These are phyloP conservation scores for Drosophila orena DNA, from an alignment of 1,140 invertebrate species.

Conservation along the genomic window DNA sequence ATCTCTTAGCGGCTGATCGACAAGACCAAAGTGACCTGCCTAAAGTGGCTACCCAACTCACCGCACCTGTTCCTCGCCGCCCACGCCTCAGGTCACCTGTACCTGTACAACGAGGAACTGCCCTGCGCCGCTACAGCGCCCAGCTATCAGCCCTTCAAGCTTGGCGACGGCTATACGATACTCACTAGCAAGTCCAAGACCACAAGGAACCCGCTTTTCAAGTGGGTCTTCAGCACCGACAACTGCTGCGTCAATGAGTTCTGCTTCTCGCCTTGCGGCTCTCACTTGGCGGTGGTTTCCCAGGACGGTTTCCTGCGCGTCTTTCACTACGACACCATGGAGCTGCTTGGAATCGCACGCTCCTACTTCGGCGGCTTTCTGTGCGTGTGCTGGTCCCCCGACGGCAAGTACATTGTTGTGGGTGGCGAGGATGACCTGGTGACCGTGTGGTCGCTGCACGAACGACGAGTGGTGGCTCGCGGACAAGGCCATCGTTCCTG, in stretches of 20 bases:
- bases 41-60: constrained; percentile 98
- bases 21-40: constrained; percentile 99
- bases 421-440: constrained; percentile 99
- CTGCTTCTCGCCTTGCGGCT: constrained; percentile 97
- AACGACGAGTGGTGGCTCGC: constrained; percentile 96
- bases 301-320: constrained; percentile 98
- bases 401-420: constrained; percentile 97
- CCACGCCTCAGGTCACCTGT: constrained; percentile 98
- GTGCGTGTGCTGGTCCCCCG: constrained; percentile 99
- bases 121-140: constrained; percentile 93
- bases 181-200: constrained; percentile 98
- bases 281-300: constrained; percentile 96
- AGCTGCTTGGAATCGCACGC: constrained; percentile 94
- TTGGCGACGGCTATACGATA: constrained; percentile 96
- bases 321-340: constrained; percentile 99
- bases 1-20: constrained; percentile 94
- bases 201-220: constrained; percentile 97
- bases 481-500: constrained; percentile 98
- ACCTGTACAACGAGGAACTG: constrained; percentile 98
- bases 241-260: constrained; percentile 96
- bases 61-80: constrained; percentile 96
- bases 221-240: constrained; percentile 94
- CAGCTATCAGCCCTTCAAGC: constrained; percentile 97
- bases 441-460: constrained; percentile 98
- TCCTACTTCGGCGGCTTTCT: constrained; percentile 98